Percentiles rank a stretch among this genome's conserved stretches.
Conservation (phyloP, 2,113 vertebrate genomes). For the Telmatochromis sp. region DNA sequence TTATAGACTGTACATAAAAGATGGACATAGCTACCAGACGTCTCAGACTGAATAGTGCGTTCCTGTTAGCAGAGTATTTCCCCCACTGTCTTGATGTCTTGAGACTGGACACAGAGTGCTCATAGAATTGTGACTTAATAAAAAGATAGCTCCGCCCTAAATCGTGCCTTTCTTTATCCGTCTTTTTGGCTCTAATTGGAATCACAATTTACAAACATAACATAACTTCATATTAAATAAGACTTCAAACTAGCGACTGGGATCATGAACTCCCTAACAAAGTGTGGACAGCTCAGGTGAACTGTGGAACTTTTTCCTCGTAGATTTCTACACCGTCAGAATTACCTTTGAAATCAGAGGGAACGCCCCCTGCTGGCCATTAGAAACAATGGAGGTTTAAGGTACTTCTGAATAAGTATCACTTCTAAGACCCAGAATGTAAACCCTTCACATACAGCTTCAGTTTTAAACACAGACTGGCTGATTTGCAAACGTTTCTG, state of each 20-base stretch:
- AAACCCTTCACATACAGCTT: background rate
- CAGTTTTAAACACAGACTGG: background rate
- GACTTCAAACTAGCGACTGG: background rate
- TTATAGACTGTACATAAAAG: background rate
- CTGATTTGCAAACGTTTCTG: background rate
- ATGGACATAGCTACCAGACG: fast-evolving
- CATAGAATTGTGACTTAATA: too few relatives aligned
- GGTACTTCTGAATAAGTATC: background rate
- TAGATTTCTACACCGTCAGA: background rate
- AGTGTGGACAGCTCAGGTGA: background rate
- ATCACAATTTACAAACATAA: background rate
- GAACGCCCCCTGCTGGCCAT: background rate
- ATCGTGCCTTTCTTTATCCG: fast-evolving
- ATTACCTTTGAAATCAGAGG: fast-evolving
- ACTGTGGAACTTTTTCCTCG: background rate
- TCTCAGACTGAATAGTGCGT: background rate
- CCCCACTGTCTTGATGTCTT: background rate
- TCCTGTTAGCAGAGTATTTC: fast-evolving
- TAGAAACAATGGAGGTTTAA: fast-evolving
- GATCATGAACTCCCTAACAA: background rate
- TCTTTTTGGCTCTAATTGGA: background rate
- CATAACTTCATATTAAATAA: background rate
- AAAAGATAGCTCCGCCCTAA: background rate
- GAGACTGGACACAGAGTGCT: background rate
- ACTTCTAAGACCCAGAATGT: fast-evolving